These are phyloP conservation scores for Coluber constrictor DNA, from an alignment of 2,797 vertebrate genomes.

Conservation along the genomic window DNA sequence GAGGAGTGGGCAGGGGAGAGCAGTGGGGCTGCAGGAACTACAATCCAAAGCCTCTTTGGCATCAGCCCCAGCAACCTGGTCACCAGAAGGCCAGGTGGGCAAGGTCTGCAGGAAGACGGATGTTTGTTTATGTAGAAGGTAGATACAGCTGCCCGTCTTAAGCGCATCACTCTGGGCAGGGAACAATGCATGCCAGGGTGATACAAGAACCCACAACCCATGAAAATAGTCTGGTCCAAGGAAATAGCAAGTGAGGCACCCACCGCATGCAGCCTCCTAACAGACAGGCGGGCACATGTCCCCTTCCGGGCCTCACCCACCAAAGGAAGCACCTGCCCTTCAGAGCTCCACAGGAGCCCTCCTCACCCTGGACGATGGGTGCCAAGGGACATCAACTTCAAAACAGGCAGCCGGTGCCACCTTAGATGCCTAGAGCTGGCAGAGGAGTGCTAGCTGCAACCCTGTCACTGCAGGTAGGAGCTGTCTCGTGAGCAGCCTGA, in stretches of 20 bases:
- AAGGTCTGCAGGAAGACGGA: background rate
- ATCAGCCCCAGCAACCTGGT: background rate
- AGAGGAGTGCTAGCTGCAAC: background rate
- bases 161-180: background rate
- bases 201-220: background rate
- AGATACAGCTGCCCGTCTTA: background rate
- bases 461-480: constrained; percentile 22
- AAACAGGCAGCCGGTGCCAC: background rate
- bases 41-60: background rate
- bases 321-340: too few species aligned
- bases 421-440: background rate
- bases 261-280: background rate
- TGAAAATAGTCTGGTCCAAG: background rate
- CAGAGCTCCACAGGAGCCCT: background rate
- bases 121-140: background rate
- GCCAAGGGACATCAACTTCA: background rate
- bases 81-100: background rate
- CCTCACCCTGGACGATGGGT: background rate
- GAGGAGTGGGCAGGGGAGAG: too few species aligned
- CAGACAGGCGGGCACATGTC: background rate
- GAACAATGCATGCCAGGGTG: background rate
- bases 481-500: background rate
- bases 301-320: background rate
- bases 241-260: background rate
- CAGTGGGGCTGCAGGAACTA: background rate